A percentile compares a stretch with the other conserved stretches of the same genome.
Conservation (phyloP, 23 tunicate species). For the Trididemnum nubilum region DNA sequence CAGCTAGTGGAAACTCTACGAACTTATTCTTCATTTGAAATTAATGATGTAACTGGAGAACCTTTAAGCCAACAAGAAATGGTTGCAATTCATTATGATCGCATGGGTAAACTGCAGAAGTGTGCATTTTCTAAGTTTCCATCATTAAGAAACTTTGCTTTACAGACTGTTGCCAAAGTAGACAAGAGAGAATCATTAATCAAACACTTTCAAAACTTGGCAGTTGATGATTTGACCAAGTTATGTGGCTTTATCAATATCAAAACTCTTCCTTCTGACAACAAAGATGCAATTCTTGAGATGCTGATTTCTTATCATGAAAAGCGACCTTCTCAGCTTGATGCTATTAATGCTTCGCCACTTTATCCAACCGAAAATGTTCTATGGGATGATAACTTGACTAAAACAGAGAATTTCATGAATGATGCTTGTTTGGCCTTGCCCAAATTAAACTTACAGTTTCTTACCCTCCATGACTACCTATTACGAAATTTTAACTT, state of each 20-base stretch:
- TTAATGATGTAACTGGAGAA: constrained; percentile 93
- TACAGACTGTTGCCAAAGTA: constrained; percentile 64
- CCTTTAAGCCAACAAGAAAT: constrained; percentile 89
- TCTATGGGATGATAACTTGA: constrained; percentile 95
- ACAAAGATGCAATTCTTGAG: constrained; percentile 64
- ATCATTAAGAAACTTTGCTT: constrained; percentile 57
- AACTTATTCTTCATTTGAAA: constrained; percentile 87
- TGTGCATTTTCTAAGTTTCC: constrained; percentile 88
- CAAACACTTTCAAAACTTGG: constrained; percentile 49
- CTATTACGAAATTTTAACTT: constrained; percentile 89
- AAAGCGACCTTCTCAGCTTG: constrained; percentile 87
- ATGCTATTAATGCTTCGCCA: constrained; percentile 87
- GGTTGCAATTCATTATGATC: constrained; percentile 76
- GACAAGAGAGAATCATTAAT: constrained; percentile 62
- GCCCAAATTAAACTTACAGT: constrained; percentile 95
- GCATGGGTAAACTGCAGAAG: constrained; percentile 71
- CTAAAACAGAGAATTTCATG: constrained; percentile 85
- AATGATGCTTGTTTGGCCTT: constrained; percentile 84
- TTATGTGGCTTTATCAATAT: constrained; percentile 49
- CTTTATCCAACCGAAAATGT: constrained; percentile 96
- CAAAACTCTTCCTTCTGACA: constrained; percentile 51
- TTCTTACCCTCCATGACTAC: constrained; percentile 97
- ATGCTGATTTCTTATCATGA: constrained; percentile 77
- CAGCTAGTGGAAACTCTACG: constrained; percentile 82
- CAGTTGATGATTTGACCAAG: constrained; percentile 52